Evolutionary conservation across 1,140 invertebrate species (phyloP), one percentile per base, ranked within the genome.

Genomic region (Drosophila navojoa): DNA sequence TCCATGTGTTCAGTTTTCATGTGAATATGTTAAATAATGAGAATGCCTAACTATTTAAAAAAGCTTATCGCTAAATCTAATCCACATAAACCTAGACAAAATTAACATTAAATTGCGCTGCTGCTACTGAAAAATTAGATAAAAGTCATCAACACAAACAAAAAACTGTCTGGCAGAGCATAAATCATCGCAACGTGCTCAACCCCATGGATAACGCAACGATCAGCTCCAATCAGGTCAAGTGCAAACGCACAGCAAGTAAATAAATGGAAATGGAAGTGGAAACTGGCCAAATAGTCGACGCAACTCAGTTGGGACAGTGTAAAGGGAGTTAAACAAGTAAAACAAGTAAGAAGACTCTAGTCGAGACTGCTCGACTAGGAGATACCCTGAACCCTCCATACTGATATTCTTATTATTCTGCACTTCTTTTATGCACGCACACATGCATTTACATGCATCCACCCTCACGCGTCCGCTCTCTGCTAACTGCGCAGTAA

Each of bases 241-340:
- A 55, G 53, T 25, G 53, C 53, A 22, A 40, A 55, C 35, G 42
- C 42, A 55, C 19, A 55, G 11, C 35, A 40, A 2, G 1, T 35
- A 35, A 32, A 32, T 16, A 53, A 9, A n/a, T 19, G 7, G 29
- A 54, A 52, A 27, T 22, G 19, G 4, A n/a, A 53, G 19, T 54
- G 27, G 1, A 38, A 38, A 19, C n/a, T 11, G 52, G 16, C 29
- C 29, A 54, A 54, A 13, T 5, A 9, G 29, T 52, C 49, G 6
- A 25, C 27, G n/a, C 22, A 9, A 29, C 27, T 29, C 27, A 29
- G 27, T 16, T 16, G 1, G 5, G 44, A 4, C 47, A 49, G 27
- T 68, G 47, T 50, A 76, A 76, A 77, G 3, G 64, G 58, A 58
- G 45, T 60, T 71, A 63, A 59, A 53, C 22, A 45, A 58, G 27